These are phyloP conservation scores for Dallia pectoralis DNA, from an alignment of 2,797 vertebrate genomes.

Conservation along the genomic window DNA sequence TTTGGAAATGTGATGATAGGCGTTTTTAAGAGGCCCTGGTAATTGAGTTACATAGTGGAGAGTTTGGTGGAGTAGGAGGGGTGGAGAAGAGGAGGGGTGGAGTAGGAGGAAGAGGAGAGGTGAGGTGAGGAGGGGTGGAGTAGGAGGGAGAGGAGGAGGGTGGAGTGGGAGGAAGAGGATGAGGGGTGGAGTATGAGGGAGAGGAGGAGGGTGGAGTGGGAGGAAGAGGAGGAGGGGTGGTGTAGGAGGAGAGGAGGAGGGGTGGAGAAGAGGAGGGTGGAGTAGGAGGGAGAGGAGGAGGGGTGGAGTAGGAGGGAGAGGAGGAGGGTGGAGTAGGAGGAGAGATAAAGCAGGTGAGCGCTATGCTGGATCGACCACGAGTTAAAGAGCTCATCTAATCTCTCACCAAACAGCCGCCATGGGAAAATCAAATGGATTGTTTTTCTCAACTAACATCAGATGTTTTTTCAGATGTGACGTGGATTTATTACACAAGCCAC, in stretches of 20 bases:
- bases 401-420: background rate
- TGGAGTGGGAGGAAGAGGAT: too few species aligned
- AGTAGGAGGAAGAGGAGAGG: background rate
- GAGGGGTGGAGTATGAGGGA: background rate
- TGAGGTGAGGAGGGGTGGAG: too few species aligned
- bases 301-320: background rate
- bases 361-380: background rate
- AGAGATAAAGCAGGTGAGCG: too few species aligned
- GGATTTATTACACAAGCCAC: background rate
- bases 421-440: slow-evolving; percentile 2
- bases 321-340: background rate
- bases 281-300: too few species aligned
- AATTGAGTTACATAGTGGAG: background rate
- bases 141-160: background rate
- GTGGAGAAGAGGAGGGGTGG: background rate
- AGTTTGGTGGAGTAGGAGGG: background rate
- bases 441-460: background rate
- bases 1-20: background rate
- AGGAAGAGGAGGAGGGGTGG: too few species aligned
- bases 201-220: background rate
- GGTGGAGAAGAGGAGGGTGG: background rate
- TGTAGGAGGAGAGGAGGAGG: background rate
- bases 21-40: slow-evolving; percentile 1
- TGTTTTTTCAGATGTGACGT: background rate
- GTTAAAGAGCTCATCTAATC: background rate